Conservation (phyloP, 2,888 invertebrate genomes). For the Ectobius pallidus region DNA sequence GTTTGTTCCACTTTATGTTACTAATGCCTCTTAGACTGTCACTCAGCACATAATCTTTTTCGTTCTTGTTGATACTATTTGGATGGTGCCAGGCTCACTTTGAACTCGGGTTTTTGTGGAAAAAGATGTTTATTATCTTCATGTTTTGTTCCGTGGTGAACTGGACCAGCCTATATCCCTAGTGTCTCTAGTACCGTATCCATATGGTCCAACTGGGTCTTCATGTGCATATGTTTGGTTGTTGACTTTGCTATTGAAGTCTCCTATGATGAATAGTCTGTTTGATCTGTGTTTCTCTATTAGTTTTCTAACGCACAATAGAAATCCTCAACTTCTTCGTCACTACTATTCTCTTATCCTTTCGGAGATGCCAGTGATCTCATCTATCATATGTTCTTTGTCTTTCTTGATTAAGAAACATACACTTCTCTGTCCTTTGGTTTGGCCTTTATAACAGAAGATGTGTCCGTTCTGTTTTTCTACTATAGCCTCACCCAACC, state of each 20-base stretch:
- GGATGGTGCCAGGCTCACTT: too few relatives aligned
- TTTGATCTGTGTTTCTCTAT: neutral
- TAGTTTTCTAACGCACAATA: neutral
- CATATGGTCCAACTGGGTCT: neutral
- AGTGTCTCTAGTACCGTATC: neutral
- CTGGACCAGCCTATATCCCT: neutral
- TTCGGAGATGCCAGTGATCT: neutral
- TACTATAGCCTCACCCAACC: neutral
- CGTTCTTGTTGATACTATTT: neutral
- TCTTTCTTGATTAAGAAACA: neutral
- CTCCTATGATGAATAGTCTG: neutral
- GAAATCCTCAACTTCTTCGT: neutral
- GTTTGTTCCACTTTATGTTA: neutral
- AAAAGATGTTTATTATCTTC: too few relatives aligned
- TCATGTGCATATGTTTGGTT: neutral
- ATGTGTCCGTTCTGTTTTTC: neutral
- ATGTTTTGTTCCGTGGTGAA: too few relatives aligned
- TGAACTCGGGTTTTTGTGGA: too few relatives aligned
- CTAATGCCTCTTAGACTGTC: neutral
- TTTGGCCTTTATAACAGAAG: slow-evolving; percentile 3
- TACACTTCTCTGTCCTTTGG: slow-evolving; percentile 5
- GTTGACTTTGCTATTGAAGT: too few relatives aligned
- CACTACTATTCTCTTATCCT: neutral
- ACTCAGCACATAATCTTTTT: neutral
- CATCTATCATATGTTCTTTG: too few relatives aligned